Conservation (phyloP, 2,888 invertebrate species). For the Drosophila mercatorum region DNA sequence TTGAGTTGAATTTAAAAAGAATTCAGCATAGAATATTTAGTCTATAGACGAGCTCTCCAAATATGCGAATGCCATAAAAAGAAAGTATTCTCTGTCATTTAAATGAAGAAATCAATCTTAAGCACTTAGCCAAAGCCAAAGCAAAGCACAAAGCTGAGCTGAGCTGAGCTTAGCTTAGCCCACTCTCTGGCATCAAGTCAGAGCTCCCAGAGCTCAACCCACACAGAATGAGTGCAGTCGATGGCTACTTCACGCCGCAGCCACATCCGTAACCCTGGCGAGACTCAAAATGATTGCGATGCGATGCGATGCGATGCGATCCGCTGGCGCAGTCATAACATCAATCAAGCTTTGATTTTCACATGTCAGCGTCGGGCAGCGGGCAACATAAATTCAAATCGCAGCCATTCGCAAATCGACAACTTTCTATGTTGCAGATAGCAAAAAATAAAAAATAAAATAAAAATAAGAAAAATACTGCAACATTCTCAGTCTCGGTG, state of each 20-base stretch:
- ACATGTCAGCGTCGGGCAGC: constrained; percentile 64
- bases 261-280: no score
- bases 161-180: background rate
- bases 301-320: constrained; percentile 12
- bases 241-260: constrained; percentile 12
- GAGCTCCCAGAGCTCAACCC: background rate
- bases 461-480: constrained; percentile 12
- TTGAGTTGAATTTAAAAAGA: no score
- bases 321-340: constrained; percentile 68
- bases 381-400: constrained; percentile 75
- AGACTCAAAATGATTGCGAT: background rate
- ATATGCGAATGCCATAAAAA: no score
- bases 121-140: background rate
- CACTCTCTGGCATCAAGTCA: no score
- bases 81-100: no score
- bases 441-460: background rate
- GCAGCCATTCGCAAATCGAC: constrained; percentile 43
- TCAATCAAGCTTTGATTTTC: constrained; percentile 80
- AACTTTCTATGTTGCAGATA: constrained; percentile 53
- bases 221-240: constrained; percentile 10
- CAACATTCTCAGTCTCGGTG: constrained; percentile 62
- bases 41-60: no score
- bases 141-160: background rate
- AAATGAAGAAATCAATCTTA: background rate
- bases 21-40: no score